Conservation (phyloP, 2,113 vertebrate genomes). For the Stictonetta naevosa region DNA sequence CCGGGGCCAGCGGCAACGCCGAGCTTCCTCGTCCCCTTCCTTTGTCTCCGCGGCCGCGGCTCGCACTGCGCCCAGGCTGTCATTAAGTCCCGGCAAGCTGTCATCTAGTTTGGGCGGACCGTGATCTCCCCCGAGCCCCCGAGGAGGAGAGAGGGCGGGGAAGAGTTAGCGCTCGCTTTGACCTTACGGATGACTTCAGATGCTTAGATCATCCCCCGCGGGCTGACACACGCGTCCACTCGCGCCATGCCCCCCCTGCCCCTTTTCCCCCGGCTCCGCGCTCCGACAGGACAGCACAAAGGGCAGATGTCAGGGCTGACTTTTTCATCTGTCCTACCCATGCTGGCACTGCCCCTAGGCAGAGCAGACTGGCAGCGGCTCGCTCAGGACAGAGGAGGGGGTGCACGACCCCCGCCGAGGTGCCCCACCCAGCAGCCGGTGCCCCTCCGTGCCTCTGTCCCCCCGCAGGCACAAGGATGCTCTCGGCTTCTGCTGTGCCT, state of each 20-base stretch:
- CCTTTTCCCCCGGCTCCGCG: neutral
- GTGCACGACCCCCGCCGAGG: no score
- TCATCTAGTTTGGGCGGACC: neutral
- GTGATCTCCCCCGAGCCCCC: neutral
- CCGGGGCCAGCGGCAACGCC: neutral
- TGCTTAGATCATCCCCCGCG: neutral
- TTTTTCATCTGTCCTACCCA: neutral
- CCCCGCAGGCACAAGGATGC: rapidly evolving
- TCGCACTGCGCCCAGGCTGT: neutral
- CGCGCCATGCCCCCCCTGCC: neutral
- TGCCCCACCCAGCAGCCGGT: neutral
- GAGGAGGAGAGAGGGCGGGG: neutral
- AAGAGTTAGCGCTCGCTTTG: neutral
- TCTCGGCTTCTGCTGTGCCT: no score
- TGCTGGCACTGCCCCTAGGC: rapidly evolving
- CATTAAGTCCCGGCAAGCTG: conserved; percentile 31
- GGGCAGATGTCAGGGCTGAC: neutral
- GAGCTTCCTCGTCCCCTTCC: neutral
- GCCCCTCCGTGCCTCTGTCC: neutral
- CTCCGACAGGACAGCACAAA: neutral
- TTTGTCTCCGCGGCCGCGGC: conserved; percentile 7
- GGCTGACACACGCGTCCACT: neutral
- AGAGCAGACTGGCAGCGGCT: neutral
- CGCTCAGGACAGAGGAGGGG: no score
- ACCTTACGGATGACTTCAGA: neutral